phyloP scores from a whole-genome alignment of 2,888 invertebrate genomes.

The Euzophera pinguis region DNA sequence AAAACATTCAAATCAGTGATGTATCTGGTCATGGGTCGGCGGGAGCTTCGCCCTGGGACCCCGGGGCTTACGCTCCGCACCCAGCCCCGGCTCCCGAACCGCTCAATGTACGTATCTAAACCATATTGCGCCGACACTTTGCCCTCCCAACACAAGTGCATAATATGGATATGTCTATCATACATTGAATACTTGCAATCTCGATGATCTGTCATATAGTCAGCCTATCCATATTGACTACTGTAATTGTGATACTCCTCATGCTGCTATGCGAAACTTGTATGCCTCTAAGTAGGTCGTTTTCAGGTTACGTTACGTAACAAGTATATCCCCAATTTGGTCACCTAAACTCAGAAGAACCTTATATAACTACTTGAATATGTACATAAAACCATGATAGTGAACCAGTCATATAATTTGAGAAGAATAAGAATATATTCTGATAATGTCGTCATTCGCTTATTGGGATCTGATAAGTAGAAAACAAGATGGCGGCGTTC shows the following conservation, averaged over 20 bases:
- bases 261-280: constrained; percentile 33
- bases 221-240: constrained; percentile 47
- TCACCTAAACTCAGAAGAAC: too few species aligned
- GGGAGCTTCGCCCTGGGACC: constrained; percentile 65
- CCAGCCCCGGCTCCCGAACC: constrained; percentile 62
- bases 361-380: neutral
- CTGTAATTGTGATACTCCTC: constrained; percentile 34
- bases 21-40: constrained; percentile 72
- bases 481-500: constrained; percentile 69
- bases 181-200: constrained; percentile 37
- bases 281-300: constrained; percentile 33
- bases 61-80: constrained; percentile 58
- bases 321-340: neutral
- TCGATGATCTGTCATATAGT: constrained; percentile 45
- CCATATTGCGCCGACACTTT: constrained; percentile 75
- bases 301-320: constrained; percentile 44
- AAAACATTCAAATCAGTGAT: constrained; percentile 73
- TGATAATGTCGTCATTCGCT: constrained; percentile 28
- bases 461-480: constrained; percentile 50
- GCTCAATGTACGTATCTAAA: constrained; percentile 74
- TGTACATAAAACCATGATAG: neutral
- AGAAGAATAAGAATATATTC: neutral
- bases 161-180: constrained; percentile 53
- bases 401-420: neutral
- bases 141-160: constrained; percentile 46